Conservation (phyloP, 2,888 invertebrate species). For the Eubasilissa splendida region DNA sequence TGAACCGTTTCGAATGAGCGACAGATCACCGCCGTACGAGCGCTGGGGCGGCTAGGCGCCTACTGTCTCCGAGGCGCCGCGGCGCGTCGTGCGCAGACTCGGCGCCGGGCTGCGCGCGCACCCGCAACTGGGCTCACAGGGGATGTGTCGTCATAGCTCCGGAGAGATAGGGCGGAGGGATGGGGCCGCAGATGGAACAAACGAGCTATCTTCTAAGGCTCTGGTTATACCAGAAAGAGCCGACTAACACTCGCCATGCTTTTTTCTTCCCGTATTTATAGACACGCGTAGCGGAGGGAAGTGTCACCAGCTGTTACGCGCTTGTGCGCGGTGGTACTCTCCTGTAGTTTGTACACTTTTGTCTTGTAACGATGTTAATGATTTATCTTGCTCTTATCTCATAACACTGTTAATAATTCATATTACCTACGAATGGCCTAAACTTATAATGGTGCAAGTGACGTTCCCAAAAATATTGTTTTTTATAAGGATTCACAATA, state of each 20-base stretch:
- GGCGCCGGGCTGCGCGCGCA: conserved; percentile 38
- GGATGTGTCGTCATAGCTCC: conserved; percentile 47
- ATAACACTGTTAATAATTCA: conserved; percentile 3
- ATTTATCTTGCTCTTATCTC: conserved; percentile 17
- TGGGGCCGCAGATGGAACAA: conserved; percentile 37
- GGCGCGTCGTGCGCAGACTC: conserved; percentile 43
- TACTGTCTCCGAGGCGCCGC: conserved; percentile 46
- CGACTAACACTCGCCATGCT: conserved; percentile 1
- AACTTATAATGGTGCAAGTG: too few relatives aligned
- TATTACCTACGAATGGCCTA: background rate
- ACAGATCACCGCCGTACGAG: conserved; percentile 23
- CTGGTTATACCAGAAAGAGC: conserved; percentile 21
- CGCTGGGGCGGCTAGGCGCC: conserved; percentile 46
- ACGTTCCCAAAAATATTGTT: too few relatives aligned
- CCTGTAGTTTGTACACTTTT: background rate
- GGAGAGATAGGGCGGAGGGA: conserved; percentile 33
- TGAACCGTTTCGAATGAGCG: background rate
- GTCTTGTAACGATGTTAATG: background rate
- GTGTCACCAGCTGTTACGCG: conserved; percentile 22
- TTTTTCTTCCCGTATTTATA: conserved; percentile 27
- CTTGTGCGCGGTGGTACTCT: conserved; percentile 6
- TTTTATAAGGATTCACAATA: too few relatives aligned
- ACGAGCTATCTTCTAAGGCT: conserved; percentile 35
- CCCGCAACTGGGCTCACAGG: background rate
- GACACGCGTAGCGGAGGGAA: conserved; percentile 20